phyloP scores from a whole-genome alignment of 64 coral and sea anemone genomes.

The Pocillopora verrucosa region DNA sequence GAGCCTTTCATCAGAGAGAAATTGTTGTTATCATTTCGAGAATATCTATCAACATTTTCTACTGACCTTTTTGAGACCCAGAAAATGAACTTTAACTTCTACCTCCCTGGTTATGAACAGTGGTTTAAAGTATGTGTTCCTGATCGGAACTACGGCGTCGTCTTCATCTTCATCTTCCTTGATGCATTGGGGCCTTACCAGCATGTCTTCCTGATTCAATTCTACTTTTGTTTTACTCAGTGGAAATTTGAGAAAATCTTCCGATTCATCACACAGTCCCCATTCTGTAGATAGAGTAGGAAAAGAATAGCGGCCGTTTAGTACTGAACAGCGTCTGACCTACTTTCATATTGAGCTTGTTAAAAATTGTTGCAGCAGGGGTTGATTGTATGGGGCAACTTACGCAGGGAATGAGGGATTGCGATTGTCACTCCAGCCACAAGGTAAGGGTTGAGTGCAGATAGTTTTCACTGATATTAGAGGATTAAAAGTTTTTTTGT shows the following conservation, averaged over 20 bases:
- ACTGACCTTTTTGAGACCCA: slow-evolving; percentile 37
- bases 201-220: neutral
- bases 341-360: no score
- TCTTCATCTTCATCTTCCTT: neutral
- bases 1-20: no score
- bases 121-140: neutral
- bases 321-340: neutral
- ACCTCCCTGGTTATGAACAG: neutral
- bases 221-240: slow-evolving; percentile 17
- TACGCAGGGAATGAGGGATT: no score
- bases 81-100: slow-evolving; percentile 40
- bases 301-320: neutral
- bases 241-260: neutral
- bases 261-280: neutral
- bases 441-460: no score
- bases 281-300: neutral
- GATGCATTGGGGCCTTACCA: neutral
- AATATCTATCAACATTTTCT: neutral
- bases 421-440: no score
- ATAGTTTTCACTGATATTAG: no score
- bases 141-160: neutral
- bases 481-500: no score
- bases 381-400: no score
- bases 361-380: no score
- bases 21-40: neutral